Evolutionary conservation across 2,888 invertebrate species (phyloP), one percentile per base, ranked within the genome.

Genomic region (Rhaphigaster nebulosa): DNA sequence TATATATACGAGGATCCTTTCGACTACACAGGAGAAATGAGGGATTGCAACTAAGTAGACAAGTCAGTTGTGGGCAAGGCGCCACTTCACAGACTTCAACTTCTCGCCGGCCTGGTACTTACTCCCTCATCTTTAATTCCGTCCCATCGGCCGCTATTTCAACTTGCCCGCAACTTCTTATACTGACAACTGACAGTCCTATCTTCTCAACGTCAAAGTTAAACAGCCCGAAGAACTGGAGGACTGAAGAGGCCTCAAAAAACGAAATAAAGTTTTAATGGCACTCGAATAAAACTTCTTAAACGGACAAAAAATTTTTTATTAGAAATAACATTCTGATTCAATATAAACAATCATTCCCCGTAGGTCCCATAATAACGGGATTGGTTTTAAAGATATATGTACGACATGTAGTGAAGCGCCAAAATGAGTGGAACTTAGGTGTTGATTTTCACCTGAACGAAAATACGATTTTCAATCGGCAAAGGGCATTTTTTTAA

Each of bases 71-170:
- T 29, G 65, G 26, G 26, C n/a, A 65, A 65, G 65, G 0, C 13
- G 4, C 20, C 34, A 76, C 34, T 34, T n/a, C 34, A 18, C 18
- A 29, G 70, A 60, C 60, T 76, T 76, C 34, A 23, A 76, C 70
- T 38, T 76, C 70, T 38, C 65, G 0, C 38, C 65, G 29, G 13
- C 29, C 15, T 76, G 70, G 1, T 76, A 76, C 38, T 76, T 76
- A 76, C 70, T 23, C 34, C 70, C 70, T 76, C 70, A 76, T 76
- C 70, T 76, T 76, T 76, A 76, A 76, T 76, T 76, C 70, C 70
- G 20, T 76, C 34, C 70, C 38, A 34, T 76, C 38, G 34, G 34
- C 38, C 70, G 20, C 70, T 38, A 76, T 76, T 76, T 20, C 70
- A 76, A 34, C 34, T 76, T 76, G 20, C 38, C 38, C 23, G 20